These are phyloP conservation scores for Catocala nupta DNA, from an alignment of 2,888 invertebrate genomes.

Conservation along the genomic window DNA sequence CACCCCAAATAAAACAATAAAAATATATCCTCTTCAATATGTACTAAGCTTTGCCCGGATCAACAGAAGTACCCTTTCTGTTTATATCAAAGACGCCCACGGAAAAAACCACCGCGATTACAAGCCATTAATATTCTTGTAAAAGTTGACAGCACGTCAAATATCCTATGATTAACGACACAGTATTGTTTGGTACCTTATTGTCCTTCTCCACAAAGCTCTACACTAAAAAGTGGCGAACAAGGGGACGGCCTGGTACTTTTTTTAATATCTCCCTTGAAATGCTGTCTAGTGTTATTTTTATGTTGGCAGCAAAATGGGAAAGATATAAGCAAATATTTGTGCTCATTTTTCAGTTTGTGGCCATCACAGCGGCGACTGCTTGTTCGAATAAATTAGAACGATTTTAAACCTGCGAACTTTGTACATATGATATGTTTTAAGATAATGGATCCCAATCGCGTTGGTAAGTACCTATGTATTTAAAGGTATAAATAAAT, in stretches of 20 bases:
- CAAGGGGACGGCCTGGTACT: slow-evolving; percentile 57
- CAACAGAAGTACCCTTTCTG: slow-evolving; percentile 18
- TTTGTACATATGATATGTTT: too few species aligned
- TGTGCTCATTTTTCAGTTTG: slow-evolving; percentile 62
- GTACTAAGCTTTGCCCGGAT: not conserved
- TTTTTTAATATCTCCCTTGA: slow-evolving; percentile 73
- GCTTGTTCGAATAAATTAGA: too few species aligned
- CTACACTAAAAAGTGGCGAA: slow-evolving; percentile 61
- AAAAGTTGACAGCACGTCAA: slow-evolving; percentile 72
- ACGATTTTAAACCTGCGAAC: too few species aligned
- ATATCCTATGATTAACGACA: slow-evolving; percentile 74
- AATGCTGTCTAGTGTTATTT: slow-evolving; percentile 65
- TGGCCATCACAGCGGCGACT: slow-evolving; percentile 5
- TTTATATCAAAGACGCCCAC: slow-evolving; percentile 23
- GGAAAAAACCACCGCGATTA: slow-evolving; percentile 47
- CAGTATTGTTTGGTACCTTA: slow-evolving; percentile 68
- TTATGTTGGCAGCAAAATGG: slow-evolving; percentile 64
- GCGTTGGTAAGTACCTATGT: too few species aligned
- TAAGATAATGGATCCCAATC: too few species aligned
- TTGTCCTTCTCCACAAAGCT: slow-evolving; percentile 67
- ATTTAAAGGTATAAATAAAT: too few species aligned
- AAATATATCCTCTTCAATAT: not conserved
- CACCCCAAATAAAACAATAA: not conserved
- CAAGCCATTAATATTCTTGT: slow-evolving; percentile 60
- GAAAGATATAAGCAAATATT: slow-evolving; percentile 70